Evolutionary conservation across 2,888 invertebrate genomes (phyloP).

Genomic region (Leptarthrus brevirostris): DNA sequence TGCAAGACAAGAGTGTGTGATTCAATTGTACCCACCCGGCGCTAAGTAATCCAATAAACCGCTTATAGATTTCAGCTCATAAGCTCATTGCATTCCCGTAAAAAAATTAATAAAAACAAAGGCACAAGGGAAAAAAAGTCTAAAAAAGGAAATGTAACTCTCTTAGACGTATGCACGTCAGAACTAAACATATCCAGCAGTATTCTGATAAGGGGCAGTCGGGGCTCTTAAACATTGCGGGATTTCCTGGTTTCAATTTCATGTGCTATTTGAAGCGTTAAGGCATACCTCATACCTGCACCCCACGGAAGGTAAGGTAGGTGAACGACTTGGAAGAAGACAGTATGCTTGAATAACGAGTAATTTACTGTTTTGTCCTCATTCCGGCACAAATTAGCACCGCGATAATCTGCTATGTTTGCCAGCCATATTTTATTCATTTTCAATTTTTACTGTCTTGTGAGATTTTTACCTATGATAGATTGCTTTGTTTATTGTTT

Average conservation of each 20-base stretch:
- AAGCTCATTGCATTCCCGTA: slow-evolving; percentile 25
- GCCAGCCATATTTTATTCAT: background rate
- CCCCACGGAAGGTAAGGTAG: slow-evolving; percentile 17
- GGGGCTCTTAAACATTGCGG: slow-evolving; percentile 14
- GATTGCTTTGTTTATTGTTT: slow-evolving; percentile 40
- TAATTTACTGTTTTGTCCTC: slow-evolving; percentile 44
- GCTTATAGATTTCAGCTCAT: slow-evolving; percentile 25
- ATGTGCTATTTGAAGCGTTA: slow-evolving; percentile 38
- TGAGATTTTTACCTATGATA: slow-evolving; percentile 16
- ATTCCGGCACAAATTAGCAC: slow-evolving; percentile 28
- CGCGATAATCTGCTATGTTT: slow-evolving; percentile 11
- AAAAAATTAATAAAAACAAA: background rate
- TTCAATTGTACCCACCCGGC: slow-evolving; percentile 26
- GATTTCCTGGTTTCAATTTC: slow-evolving; percentile 49
- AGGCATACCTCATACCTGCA: slow-evolving; percentile 12
- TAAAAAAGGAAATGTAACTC: background rate
- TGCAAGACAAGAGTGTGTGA: slow-evolving; percentile 1
- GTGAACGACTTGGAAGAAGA: slow-evolving; percentile 31
- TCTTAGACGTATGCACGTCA: background rate
- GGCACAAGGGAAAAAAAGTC: background rate
- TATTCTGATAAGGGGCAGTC: background rate
- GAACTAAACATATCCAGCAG: background rate
- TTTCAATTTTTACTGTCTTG: slow-evolving; percentile 6
- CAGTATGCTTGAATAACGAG: slow-evolving; percentile 23
- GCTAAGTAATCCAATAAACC: slow-evolving; percentile 43